Base-by-base conservation (phyloP, 2,113 vertebrate genomes). In the Phasianus colchicus region DNA sequence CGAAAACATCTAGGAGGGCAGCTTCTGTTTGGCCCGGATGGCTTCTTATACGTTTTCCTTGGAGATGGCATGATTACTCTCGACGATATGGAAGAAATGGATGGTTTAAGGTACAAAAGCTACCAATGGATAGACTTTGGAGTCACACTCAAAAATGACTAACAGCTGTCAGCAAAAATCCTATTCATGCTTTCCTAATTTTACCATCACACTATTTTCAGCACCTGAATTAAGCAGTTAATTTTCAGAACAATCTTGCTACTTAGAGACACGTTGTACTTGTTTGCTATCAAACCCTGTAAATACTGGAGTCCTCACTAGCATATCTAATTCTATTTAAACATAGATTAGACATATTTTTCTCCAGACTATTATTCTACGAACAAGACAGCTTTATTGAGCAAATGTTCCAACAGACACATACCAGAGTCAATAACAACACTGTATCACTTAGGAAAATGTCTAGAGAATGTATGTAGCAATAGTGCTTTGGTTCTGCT, bases 41-140 rank as follows among this genome's bases (percentile, higher is more conserved):
- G 99, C 47, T 98, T 99, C 94, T 94, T 99, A 48, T 99, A 99
- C 96, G 98, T 99, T 95, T 98, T 99, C 72, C 98, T 99, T 19
- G 99, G 99, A 47, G 99, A 99, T 63, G 99, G 99, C 72, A 99
- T 99, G 99, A 99, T 99, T 97, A 99, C 99, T 5, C 96, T 99
- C 89, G 99, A 99, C 65, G 99, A 99, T 92, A 99, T 99, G 99
- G 99, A 99, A 91, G 99, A 99, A 92, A 99, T 99, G 99, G 99
- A 99, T 34, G 99, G 99, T 61, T 98, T 99, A 92, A 99, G 99
- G 99, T 99, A 98, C 96, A 96, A 77, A 90, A 83, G 21, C 64
- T 75, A 73, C 25, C 58, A 54, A 3, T 52, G 47, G 9, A 16
- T 14, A 78, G 21, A 13, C 17, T 43, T 82, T 40, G 8, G 38